Percentiles rank a stretch among this genome's conserved stretches.
Evolutionary conservation across 2,113 vertebrate species (phyloP).

Genomic region (Forbesichthys agassizii): DNA sequence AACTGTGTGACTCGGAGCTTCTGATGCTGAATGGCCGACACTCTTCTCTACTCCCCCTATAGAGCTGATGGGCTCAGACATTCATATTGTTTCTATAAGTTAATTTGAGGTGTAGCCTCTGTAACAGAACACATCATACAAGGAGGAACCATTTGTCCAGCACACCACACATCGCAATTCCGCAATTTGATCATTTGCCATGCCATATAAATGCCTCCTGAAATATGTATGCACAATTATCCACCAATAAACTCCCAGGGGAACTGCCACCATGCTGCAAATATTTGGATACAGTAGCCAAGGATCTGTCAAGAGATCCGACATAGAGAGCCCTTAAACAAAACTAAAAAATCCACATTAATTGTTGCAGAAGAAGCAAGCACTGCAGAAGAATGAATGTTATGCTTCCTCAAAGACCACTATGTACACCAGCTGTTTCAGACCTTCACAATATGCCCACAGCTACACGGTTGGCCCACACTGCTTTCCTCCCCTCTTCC

Average conservation of each 20-base stretch:
- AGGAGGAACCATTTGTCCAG: too few species aligned
- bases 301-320: neutral
- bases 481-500: slow-evolving; percentile 39
- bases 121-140: too few species aligned
- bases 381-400: slow-evolving; percentile 28
- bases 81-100: too few species aligned
- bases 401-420: slow-evolving; percentile 35
- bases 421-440: slow-evolving; percentile 85
- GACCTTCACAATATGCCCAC: slow-evolving; percentile 83
- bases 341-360: slow-evolving; percentile 4
- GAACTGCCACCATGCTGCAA: neutral
- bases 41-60: too few species aligned
- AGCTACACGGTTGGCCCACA: slow-evolving; percentile 79
- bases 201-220: too few species aligned
- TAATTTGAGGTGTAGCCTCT: too few species aligned
- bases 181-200: too few species aligned
- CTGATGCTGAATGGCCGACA: too few species aligned
- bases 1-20: too few species aligned
- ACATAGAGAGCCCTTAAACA: neutral
- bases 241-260: neutral
- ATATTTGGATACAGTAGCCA: neutral
- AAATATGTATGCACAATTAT: neutral
- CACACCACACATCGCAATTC: too few species aligned
- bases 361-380: slow-evolving; percentile 22
- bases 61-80: too few species aligned